Evolutionary conservation across 1,140 invertebrate species (phyloP), one percentile per base, ranked within the genome.

Genomic region (Phthorimaea operculella): DNA sequence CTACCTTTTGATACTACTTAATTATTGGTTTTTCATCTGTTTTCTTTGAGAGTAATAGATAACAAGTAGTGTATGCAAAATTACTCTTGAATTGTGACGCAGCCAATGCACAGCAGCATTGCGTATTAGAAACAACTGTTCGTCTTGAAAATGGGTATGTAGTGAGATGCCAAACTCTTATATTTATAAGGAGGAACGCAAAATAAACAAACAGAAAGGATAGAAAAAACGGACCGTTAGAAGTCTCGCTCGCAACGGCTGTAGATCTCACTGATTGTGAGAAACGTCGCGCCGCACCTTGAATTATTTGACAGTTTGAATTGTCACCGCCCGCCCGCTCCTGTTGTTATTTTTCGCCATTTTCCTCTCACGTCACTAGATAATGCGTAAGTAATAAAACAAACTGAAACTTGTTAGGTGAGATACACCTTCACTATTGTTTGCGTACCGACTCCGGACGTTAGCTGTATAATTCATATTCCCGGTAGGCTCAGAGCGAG

Each of bases 231-330:
- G 50, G 52, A 57, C 68, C 66, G 59, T 69, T 72, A 59, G 48
- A 63, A 63, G 63, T 70, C 61, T 69, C 70, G 66, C 63, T 70
- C 64, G 63, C 58, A 63, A 64, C 60, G 69, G 72, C 66, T 71
- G 68, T 83, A 81, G 69, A 78, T 83, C 76, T 78, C 64, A 60
- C 68, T 84, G 80, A 80, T 82, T 84, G 79, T 80, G 69, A 82
- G 74, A 80, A 76, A 84, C 70, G 72, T 63, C 62, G 68, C 57
- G 56, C 67, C 71, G 69, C 68, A 76, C 69, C 76, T 79, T 82
- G 77, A 82, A 74, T 82, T 84, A 82, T 79, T 80, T 76, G 77
- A 80, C 76, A 76, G 68, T 78, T 78, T 72, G 74, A 76, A 80
- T 79, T 81, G 75, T 81, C 78, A 76, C 71, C 66, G 66, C 61